Conservation (phyloP, 2,797 vertebrate species). For the Melanogrammus aeglefinus region DNA sequence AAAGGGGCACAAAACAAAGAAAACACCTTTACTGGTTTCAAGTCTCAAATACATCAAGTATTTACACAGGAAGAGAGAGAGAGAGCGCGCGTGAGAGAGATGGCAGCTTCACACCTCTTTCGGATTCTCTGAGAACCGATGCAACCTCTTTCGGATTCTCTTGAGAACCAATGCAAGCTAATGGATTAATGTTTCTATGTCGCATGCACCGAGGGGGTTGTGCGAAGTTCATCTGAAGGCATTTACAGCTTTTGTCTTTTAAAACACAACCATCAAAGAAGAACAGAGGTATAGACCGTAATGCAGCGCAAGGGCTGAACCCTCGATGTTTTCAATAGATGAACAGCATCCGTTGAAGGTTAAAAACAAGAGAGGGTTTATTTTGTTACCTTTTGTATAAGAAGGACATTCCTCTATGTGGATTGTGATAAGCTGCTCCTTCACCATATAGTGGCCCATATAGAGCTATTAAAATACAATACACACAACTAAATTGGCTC, state of each 20-base stretch:
- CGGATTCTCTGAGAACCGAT: too few species aligned
- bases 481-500: not conserved
- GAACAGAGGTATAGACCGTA: slow-evolving; percentile 60
- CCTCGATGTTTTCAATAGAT: too few species aligned
- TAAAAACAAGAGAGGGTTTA: too few species aligned
- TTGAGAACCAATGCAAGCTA: slow-evolving; percentile 51
- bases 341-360: too few species aligned
- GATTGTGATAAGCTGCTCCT: too few species aligned
- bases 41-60: slow-evolving; percentile 41
- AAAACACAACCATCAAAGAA: slow-evolving; percentile 58
- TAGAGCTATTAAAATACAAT: not conserved
- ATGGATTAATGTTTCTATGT: slow-evolving; percentile 78
- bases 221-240: slow-evolving; percentile 54
- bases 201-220: slow-evolving; percentile 47
- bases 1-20: slow-evolving; percentile 24
- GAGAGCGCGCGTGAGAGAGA: not conserved
- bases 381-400: too few species aligned
- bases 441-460: too few species aligned
- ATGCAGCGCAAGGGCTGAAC: slow-evolving; percentile 30
- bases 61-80: not conserved
- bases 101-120: too few species aligned
- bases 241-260: slow-evolving; percentile 61
- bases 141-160: slow-evolving; percentile 45
- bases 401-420: too few species aligned
- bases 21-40: slow-evolving; percentile 74